Evolutionary conservation across 2,888 invertebrate genomes (phyloP).

Genomic region (Meganola albula): DNA sequence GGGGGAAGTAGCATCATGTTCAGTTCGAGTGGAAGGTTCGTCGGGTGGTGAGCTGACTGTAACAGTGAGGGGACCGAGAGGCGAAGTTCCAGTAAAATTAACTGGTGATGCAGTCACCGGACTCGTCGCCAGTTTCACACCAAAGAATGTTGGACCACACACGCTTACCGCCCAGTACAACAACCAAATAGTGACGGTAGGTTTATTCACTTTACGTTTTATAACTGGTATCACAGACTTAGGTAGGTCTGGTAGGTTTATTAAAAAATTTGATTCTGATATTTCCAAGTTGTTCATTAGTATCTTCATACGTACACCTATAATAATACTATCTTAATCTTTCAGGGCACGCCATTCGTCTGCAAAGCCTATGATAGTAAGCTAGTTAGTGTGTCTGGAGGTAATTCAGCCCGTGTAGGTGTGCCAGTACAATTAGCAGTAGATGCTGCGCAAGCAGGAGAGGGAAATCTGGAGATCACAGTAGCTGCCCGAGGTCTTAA

Average conservation of each 20-base stretch:
- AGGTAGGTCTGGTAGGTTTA: no score
- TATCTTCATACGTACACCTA: background rate
- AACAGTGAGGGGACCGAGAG: constrained; percentile 91
- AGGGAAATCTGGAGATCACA: constrained; percentile 97
- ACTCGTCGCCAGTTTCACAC: constrained; percentile 94
- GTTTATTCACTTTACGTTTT: constrained; percentile 18
- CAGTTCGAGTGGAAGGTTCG: constrained; percentile 73
- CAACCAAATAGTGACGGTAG: constrained; percentile 86
- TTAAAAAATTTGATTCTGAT: background rate
- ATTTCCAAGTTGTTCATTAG: background rate
- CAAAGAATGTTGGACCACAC: constrained; percentile 94
- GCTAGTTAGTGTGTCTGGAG: constrained; percentile 88
- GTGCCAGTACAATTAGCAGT: constrained; percentile 96
- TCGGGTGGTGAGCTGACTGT: constrained; percentile 90
- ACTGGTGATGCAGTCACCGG: constrained; percentile 93
- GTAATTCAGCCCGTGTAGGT: constrained; percentile 85
- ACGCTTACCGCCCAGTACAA: constrained; percentile 94
- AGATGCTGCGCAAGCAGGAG: constrained; percentile 97
- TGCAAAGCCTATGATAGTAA: constrained; percentile 96
- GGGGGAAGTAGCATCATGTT: constrained; percentile 77
- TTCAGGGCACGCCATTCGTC: constrained; percentile 89
- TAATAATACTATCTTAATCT: constrained; percentile 9
- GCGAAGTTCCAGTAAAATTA: constrained; percentile 91
- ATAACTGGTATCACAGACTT: background rate
- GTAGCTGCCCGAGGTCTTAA: constrained; percentile 95